phyloP scores from a whole-genome alignment of 2,797 vertebrate genomes.

The Remorina albescens region DNA sequence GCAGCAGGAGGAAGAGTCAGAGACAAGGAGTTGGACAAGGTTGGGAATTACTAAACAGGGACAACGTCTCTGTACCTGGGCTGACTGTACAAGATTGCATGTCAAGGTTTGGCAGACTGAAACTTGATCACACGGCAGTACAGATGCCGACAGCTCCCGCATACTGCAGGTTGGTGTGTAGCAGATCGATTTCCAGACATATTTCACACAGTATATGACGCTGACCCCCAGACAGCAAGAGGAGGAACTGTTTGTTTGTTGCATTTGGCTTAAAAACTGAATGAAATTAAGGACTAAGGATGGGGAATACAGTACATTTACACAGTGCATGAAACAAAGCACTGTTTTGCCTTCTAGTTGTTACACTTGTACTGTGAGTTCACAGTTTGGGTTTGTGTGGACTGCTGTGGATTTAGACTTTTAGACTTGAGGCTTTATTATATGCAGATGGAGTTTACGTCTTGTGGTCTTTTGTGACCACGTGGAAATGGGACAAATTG shows the following conservation, averaged over 20 bases:
- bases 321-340: too few relatives aligned
- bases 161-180: not conserved
- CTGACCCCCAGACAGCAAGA: not conserved
- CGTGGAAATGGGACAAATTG: too few relatives aligned
- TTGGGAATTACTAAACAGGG: too few relatives aligned
- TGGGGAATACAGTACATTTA: not conserved
- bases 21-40: too few relatives aligned
- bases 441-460: too few relatives aligned
- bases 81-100: not conserved
- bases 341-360: too few relatives aligned
- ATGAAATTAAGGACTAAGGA: not conserved
- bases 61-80: not conserved
- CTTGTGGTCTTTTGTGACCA: too few relatives aligned
- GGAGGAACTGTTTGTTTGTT: not conserved
- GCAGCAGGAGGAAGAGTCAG: too few relatives aligned
- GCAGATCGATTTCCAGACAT: too few relatives aligned
- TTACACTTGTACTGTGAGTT: too few relatives aligned
- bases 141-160: not conserved
- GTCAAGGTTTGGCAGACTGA: not conserved
- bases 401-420: not conserved
- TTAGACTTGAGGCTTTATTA: too few relatives aligned
- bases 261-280: not conserved
- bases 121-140: not conserved
- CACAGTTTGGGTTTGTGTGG: not conserved
- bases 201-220: not conserved